Base-by-base conservation (phyloP, 2,797 vertebrate species). In the Sphenodon punctatus region DNA sequence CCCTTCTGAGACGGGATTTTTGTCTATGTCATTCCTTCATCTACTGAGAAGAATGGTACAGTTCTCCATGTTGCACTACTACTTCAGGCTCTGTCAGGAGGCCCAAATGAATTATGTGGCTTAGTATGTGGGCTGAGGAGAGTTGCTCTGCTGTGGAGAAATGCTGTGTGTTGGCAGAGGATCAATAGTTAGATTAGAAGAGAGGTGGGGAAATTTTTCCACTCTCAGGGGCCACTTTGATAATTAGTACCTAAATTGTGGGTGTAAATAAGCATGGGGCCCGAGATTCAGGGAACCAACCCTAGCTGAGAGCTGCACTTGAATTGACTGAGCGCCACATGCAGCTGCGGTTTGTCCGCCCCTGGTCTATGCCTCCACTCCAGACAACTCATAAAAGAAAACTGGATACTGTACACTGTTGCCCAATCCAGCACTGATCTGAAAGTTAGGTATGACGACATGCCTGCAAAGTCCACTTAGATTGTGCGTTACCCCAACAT, bases 401-500 rank as follows among this genome's bases (percentile, higher is more conserved):
- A 67, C 32, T 59, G 56, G 17, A 17, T 3, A 16, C 34, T 48
- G 45, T 2, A 23, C 82, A n/a, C 4, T 39, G 56, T 75, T 78
- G 75, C 55, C 75, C 73, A 51, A 55, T 53, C 27, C 10, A 9
- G 22, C 59, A 73, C 53, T 30, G 58, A 25, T 69, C 16, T 53
- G 75, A 48, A 67, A 34, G 69, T 27, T 20, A 45, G 78, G 82
- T 77, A 67, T 55, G 78, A 85, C 65, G 85, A 82, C 82, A 72
- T 85, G 88, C 81, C 87, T 82, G 71, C 64, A 82, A 25, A 51
- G 45, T 38, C 71, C 60, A 10, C 41, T 61, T 61, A 36, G 61
- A 13, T 1, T 27, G 6, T 71, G 77, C 74, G 87, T 76, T 82
- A 83, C 55, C 76, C 73, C 78, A 11, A 83, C 76, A 75, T 0